Evolutionary conservation across 2,888 invertebrate genomes (phyloP), one percentile per base, ranked within the genome.

Genomic region (Scaptodrosophila latifasciaeformis): DNA sequence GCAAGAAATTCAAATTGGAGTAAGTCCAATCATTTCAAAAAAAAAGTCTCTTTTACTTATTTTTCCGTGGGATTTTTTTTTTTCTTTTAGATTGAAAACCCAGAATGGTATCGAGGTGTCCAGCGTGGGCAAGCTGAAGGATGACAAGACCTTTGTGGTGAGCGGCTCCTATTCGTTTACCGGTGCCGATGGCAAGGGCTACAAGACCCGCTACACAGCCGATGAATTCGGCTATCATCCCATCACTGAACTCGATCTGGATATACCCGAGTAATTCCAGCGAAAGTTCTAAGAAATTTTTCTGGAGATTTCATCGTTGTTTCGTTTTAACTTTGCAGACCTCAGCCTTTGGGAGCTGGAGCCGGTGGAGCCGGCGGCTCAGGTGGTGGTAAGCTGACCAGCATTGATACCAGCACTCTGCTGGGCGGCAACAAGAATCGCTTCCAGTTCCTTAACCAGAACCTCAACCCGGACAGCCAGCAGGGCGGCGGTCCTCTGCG

Each of bases 201-300:
- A 86, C 65, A 84, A 71, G 71, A 86, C 86, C 39, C 80, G 86
- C 31, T 86, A 86, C 37, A 86, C 86, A 2, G 86, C 86, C 49
- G 86, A 86, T 67, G 86, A 86, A 62, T 81, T 84, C 34, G 86
- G 86, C 15, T 86, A 86, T 34, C 86, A 86, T 77, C 86, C 86
- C 42, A 85, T 84, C 29, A 86, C 86, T n/a, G 86, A 86, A 56
- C 75, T 86, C 12, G 86, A 86, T 56, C 71, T 86, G 21, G 85
- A 85, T 24, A 77, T 86, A 35, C 85, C 86, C 10, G 85, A 84
- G 83, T 83, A 67, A 78, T 82, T 68, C 9, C 6, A 18, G 18
- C 12, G 2, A n/a, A 5, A 10, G 39, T 21, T 5, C 18, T 39
- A 34, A 1, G n/a, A 10, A 5, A 15, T 17, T 40, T 17, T 24